These are phyloP conservation scores for Odocoileus hemionus DNA, from an alignment of 2,113 vertebrate species.

Conservation along the genomic window DNA sequence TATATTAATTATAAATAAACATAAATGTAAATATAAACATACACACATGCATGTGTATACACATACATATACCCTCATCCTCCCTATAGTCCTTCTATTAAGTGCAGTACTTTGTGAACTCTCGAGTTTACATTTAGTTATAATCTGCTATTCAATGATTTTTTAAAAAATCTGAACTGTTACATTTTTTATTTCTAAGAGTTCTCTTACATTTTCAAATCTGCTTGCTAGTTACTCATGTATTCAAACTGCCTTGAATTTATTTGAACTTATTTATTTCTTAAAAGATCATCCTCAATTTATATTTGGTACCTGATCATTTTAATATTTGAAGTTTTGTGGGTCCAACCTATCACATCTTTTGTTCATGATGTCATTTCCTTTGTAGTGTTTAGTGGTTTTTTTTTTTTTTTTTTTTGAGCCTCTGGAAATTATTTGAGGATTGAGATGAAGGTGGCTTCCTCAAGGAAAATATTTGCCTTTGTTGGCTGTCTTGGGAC, in stretches of 20 bases:
- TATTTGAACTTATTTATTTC: background rate
- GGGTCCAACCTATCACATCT: background rate
- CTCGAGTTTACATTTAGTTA: background rate
- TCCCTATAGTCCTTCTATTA: background rate
- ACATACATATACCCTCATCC: rapidly evolving
- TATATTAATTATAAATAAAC: background rate
- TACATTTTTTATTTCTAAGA: background rate
- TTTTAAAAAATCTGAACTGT: background rate
- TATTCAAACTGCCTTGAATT: background rate
- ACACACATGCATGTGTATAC: rapidly evolving
- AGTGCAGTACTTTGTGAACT: background rate
- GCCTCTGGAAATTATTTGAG: background rate
- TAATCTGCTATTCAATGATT: background rate
- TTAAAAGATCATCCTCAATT: background rate
- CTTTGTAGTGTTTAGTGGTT: background rate
- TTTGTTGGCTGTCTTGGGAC: background rate
- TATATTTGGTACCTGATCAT: background rate
- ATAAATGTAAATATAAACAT: background rate
- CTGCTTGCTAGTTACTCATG: background rate
- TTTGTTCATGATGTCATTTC: background rate
- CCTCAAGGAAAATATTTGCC: background rate
- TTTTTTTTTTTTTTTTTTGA: background rate
- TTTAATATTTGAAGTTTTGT: background rate
- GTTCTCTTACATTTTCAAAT: background rate
- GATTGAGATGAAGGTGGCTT: background rate